Evolutionary conservation across 2,888 invertebrate genomes (phyloP), one percentile per base, ranked within the genome.

Genomic region (Ellobium chinense): DNA sequence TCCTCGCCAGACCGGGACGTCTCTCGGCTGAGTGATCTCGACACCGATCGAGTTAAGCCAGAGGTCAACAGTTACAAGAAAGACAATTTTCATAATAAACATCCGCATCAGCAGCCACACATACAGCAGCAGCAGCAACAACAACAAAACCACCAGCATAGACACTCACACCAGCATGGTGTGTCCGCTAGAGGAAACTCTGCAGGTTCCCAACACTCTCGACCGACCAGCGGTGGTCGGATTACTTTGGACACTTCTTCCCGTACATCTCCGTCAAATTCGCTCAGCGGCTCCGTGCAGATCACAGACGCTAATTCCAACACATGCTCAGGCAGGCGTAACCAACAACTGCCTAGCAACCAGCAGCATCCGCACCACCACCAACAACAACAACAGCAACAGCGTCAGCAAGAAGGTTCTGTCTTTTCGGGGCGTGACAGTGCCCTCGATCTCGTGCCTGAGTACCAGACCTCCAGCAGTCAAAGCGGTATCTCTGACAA

Each of bases 1-100:
- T 63, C 63, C 37, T 36, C 72, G 2, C 54, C 70, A 5, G 65
- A 65, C n/a, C 39, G 65, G 24, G 46, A 65, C 36, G 58, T 34
- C 18, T 27, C 34, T 34, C 29, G 31, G 56, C 29, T 62, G 14
- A 74, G 63, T n/a, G 76, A 76, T 36, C 76, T 76, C 24, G 76
- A 76, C 24, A 24, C 46, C 24, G 63, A 63, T 0, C 63, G 74
- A 4, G 63, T 62, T 0, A 5, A 31, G 21, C 3, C 31, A 21
- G 76, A 54, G n/a, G n/a, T 37, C 5, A 36, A 24, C 14, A 56
- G 66, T 36, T 76, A 29, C 66, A 1, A 31, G 27, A 56, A 70
- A 1, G 54, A 70, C 1, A 54, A n/a, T n/a, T 31, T 56, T n/a
- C 29, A 54, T 34, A n/a, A n/a, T n/a, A n/a, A n/a, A n/a, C n/a